Base-by-base conservation (phyloP, 2,888 invertebrate species). In the Craniophora ligustri region DNA sequence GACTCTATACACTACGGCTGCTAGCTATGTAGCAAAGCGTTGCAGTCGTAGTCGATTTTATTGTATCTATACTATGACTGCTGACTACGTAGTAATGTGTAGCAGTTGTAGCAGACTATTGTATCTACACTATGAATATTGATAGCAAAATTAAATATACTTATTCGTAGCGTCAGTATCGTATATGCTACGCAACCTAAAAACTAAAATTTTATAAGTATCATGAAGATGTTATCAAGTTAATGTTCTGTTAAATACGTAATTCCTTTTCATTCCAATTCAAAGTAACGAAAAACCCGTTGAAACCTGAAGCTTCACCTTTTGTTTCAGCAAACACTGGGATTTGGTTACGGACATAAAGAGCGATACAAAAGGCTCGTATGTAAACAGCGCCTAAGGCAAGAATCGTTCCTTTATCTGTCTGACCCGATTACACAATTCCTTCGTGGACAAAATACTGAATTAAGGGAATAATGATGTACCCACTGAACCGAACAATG, bases 381-480 rank as follows among this genome's bases (percentile, higher is more conserved):
- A 26, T 60, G 47, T 67, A 55, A 54, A 64, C 47, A 45, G n/a
- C 6, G 62, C 67, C 62, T 36, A 15, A 61, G 62, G 62, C 62
- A 28, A 36, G 40, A 40, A 60, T 60, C 46, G 67, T 31, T 45
- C 54, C 61, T 63, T 67, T 47, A 61, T 61, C 68, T 55, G 39
- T 36, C 44, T 46, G 68, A 45, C 49, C 57, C 40, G 57, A 57
- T 57, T 63, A 63, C 64, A 63, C 50, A 51, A 50, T 41, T 38
- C 51, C 40, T 56, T 63, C 57, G 51, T 63, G 64, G 51, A 48
- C 57, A 47, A 51, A 66, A 68, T 65, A 65, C 57, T 42, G 32
- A 57, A 48, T 19, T 7, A 26, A n/a, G n/a, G 13, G 34, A 45
- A 31, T 60, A 47, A 63, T 46, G 41, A 60, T 47, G 35, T 61